phyloP scores from a whole-genome alignment of 2,113 vertebrate species.

The Gulo gulo region DNA sequence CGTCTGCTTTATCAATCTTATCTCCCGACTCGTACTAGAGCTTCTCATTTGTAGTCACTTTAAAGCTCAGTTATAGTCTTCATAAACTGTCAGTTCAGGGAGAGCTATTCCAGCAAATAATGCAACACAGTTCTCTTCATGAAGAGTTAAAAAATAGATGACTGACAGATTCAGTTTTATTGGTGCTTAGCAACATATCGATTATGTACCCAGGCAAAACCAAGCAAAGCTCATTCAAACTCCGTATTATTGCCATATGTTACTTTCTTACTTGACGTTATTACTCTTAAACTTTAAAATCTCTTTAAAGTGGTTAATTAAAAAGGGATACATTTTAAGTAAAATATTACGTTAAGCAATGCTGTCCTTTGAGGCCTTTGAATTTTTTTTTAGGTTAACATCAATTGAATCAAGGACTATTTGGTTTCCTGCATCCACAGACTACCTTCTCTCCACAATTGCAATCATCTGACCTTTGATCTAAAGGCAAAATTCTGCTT shows the following conservation, averaged over 20 bases:
- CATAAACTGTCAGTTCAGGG: neutral
- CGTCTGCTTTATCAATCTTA: constrained; percentile 30
- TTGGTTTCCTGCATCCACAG: neutral
- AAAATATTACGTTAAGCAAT: neutral
- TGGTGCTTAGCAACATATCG: neutral
- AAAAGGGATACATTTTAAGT: constrained; percentile 22
- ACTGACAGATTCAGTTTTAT: neutral
- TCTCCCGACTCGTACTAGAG: neutral
- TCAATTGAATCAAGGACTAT: neutral
- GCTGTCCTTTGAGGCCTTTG: neutral
- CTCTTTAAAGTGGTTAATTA: neutral
- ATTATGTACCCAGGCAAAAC: neutral
- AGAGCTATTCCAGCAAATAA: constrained; percentile 41
- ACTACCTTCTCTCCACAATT: neutral
- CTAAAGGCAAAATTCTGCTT: neutral
- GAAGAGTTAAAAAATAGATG: constrained; percentile 43
- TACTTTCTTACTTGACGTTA: constrained; percentile 7
- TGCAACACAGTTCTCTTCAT: constrained; percentile 22
- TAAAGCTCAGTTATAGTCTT: neutral
- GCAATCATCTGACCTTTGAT: neutral
- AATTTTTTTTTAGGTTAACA: neutral
- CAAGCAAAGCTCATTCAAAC: constrained; percentile 29
- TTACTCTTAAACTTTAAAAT: constrained; percentile 6
- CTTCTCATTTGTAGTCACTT: constrained; percentile 42
- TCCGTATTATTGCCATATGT: neutral